These are phyloP conservation scores for Elaphurus davidianus DNA, from an alignment of 2,113 vertebrate genomes.

Conservation along the genomic window DNA sequence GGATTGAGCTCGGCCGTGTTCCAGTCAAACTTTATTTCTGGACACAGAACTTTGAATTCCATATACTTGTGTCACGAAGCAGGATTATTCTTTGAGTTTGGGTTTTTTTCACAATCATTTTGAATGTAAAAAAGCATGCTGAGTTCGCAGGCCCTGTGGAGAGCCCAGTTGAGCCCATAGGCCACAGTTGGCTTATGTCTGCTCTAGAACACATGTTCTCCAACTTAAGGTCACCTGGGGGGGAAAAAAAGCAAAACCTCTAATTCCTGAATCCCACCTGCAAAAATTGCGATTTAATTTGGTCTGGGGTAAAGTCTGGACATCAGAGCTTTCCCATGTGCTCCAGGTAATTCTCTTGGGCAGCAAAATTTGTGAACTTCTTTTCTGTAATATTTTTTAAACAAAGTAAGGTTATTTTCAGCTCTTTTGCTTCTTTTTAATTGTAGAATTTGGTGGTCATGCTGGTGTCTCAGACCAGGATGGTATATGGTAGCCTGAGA, in stretches of 20 bases:
- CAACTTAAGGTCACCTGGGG: neutral
- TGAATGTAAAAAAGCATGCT: neutral
- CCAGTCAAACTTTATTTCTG: constrained; percentile 29
- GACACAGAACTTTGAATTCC: neutral
- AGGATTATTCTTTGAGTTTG: neutral
- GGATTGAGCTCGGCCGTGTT: neutral
- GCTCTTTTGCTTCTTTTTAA: neutral
- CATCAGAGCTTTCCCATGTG: neutral
- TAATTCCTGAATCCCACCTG: neutral
- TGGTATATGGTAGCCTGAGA: neutral
- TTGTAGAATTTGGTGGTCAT: neutral
- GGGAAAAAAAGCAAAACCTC: neutral
- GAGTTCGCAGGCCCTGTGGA: neutral
- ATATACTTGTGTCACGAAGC: neutral
- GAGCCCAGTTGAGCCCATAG: neutral
- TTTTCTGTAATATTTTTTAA: neutral
- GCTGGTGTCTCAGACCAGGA: neutral
- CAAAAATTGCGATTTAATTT: neutral
- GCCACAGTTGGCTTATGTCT: neutral
- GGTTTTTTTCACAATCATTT: neutral
- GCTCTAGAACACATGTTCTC: neutral
- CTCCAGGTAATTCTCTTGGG: neutral
- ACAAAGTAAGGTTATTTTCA: neutral
- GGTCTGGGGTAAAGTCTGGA: neutral
- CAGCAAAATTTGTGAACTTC: neutral